Conservation (phyloP, 1,140 invertebrate species). For the Apis florea region DNA sequence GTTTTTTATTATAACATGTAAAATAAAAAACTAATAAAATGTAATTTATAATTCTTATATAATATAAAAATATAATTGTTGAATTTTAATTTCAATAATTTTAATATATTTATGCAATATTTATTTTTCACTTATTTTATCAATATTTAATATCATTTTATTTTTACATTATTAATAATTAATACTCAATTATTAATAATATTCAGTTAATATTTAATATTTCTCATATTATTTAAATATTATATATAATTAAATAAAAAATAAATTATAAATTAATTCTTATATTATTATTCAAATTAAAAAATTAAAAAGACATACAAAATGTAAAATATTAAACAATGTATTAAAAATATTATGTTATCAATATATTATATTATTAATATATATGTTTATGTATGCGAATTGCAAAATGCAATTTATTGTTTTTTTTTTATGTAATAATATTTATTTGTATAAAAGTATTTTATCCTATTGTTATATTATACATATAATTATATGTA, state of each 20-base stretch:
- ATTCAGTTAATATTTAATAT: too few relatives aligned
- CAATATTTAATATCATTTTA: too few relatives aligned
- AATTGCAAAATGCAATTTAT: constrained; percentile 13
- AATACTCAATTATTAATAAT: too few relatives aligned
- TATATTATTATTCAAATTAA: too few relatives aligned
- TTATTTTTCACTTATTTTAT: too few relatives aligned
- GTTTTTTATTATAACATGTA: not conserved
- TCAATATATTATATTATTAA: constrained; percentile 2
- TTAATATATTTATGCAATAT: not conserved
- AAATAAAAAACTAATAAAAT: not conserved
- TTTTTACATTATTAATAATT: too few relatives aligned
- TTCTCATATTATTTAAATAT: too few relatives aligned
- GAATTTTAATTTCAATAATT: constrained; percentile 3
- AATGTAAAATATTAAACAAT: not conserved
- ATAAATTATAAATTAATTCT: not conserved
- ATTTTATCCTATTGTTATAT: constrained; percentile 16
- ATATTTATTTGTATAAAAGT: constrained; percentile 20
- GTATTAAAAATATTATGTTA: not conserved
- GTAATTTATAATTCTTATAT: constrained; percentile 32
- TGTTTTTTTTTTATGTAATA: not conserved
- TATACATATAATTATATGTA: constrained; percentile 9
- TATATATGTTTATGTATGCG: not conserved
- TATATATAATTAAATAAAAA: not conserved
- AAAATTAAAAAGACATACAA: not conserved
- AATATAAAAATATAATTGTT: constrained; percentile 5